Evolutionary conservation across 2,113 vertebrate genomes (phyloP).

Genomic region (Misgurnus anguillicaudatus): DNA sequence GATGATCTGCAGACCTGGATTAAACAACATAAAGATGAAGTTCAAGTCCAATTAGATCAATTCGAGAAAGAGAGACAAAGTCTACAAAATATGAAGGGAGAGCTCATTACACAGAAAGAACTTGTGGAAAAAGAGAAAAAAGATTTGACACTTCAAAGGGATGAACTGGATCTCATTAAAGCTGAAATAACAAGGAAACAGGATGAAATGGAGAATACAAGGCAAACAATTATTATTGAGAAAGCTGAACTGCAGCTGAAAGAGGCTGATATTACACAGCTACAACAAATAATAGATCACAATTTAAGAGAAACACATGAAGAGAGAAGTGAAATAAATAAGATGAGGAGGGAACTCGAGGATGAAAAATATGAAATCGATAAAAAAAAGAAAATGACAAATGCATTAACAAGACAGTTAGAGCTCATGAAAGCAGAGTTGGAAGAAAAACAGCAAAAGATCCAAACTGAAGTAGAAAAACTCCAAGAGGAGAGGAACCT

Average conservation of each 20-base stretch:
- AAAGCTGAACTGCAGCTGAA: neutral
- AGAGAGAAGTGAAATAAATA: neutral
- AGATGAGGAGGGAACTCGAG: conserved; percentile 19
- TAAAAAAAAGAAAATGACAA: neutral
- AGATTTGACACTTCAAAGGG: neutral
- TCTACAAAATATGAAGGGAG: neutral
- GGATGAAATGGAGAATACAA: conserved; percentile 10
- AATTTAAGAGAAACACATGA: neutral
- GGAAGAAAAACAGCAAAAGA: conserved; percentile 15
- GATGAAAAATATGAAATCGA: neutral
- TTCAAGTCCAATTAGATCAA: neutral
- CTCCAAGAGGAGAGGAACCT: conserved; percentile 27
- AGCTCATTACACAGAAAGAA: conserved; percentile 13
- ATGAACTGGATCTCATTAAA: conserved; percentile 12
- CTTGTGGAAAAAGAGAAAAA: conserved; percentile 3
- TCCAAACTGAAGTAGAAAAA: neutral
- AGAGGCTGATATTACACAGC: neutral
- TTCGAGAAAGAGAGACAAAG: conserved; percentile 9
- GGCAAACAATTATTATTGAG: neutral
- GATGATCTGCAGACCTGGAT: conserved; percentile 9
- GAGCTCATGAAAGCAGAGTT: conserved; percentile 28
- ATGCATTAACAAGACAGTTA: conserved; percentile 18
- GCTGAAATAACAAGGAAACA: neutral
- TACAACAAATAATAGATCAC: neutral
- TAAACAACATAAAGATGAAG: neutral